Evolutionary conservation across 2,113 vertebrate genomes (phyloP), one percentile per base, ranked within the genome.

Genomic region (Osmerus eperlanus): DNA sequence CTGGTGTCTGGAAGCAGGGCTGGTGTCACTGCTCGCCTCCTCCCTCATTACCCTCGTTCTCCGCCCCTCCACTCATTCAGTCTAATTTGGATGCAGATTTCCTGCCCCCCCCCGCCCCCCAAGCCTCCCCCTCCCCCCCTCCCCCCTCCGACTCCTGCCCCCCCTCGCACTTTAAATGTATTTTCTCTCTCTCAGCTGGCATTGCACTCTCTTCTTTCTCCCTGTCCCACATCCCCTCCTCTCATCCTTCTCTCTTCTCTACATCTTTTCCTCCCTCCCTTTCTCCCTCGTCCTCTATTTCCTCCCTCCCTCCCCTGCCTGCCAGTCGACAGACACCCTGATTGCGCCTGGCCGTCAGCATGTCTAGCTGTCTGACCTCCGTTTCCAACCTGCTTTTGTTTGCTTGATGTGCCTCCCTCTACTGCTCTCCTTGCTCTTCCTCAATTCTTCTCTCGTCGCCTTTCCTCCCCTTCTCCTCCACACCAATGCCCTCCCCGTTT

Each of bases 21-120:
- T 82, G 74, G 82, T 84, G 84, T 86, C 81, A 80, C 73, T 78
- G 84, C 73, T 69, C 84, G 75, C 73, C 75, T 82, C 79, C 69
- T 63, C 71, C 55, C 76, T 87, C 89, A 90, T 91, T 85, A 87
- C 79, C 82, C 84, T 81, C 82, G 81, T 86, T 88, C 80, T 66
- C 77, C 65, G 70, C 78, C 83, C 83, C 81, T 85, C 65, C 67
- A 79, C 82, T 84, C 86, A 88, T 85, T 81, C 82, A 81, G 81
- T 83, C 84, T 87, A 83, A 90, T 88, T 84, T 88, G 77, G 80
- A 81, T 83, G 62, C 83, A 83, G 78, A 86, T 87, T 84, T 83
- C 71, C 78, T 73, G 71, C 68, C 79, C 87, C 23, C 87, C 23
- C 23, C 23, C 23, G 76, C 86, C 79, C 79, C 75, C 67, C 81